These are phyloP conservation scores for Misgurnus anguillicaudatus DNA, from an alignment of 2,113 vertebrate species.

Conservation along the genomic window DNA sequence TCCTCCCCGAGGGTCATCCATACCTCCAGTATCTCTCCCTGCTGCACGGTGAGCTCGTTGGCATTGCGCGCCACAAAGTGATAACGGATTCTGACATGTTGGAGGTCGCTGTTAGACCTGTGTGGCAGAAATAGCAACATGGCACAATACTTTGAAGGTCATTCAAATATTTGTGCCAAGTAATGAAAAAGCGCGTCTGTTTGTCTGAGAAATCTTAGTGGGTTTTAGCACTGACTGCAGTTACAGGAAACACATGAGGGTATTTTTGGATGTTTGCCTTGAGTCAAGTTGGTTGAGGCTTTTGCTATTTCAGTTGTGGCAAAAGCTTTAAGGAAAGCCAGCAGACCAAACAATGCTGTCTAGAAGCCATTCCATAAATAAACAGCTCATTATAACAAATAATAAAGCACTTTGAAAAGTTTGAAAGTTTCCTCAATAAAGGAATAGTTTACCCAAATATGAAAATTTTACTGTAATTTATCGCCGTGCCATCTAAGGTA, in stretches of 20 bases:
- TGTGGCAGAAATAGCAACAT: constrained; percentile 5
- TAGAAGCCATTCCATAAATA: constrained; percentile 21
- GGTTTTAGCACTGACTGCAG: not conserved
- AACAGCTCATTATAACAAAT: constrained; percentile 41
- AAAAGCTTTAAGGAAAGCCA: constrained; percentile 1
- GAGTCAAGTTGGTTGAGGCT: not conserved
- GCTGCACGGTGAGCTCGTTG: constrained; percentile 89
- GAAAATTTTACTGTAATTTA: too few species aligned
- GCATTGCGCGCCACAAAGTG: constrained; percentile 91
- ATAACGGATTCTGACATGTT: constrained; percentile 87
- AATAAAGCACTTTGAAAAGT: constrained; percentile 15
- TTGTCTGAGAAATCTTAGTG: not conserved
- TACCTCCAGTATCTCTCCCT: constrained; percentile 92
- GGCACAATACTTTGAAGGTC: not conserved
- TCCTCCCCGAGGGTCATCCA: constrained; percentile 21
- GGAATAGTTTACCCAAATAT: too few species aligned
- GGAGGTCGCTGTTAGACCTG: constrained; percentile 79
- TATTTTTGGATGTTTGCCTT: constrained; percentile 19
- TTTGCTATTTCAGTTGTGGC: not conserved
- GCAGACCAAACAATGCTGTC: constrained; percentile 4
- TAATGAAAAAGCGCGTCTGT: constrained; percentile 7
- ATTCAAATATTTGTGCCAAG: not conserved
- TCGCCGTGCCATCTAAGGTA: too few species aligned
- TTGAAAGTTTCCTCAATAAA: not conserved
- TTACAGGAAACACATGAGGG: not conserved